A percentile compares a stretch with the other conserved stretches of the same genome.
phyloP scores from a whole-genome alignment of 2,113 vertebrate genomes.

The Eretmochelys imbricata region DNA sequence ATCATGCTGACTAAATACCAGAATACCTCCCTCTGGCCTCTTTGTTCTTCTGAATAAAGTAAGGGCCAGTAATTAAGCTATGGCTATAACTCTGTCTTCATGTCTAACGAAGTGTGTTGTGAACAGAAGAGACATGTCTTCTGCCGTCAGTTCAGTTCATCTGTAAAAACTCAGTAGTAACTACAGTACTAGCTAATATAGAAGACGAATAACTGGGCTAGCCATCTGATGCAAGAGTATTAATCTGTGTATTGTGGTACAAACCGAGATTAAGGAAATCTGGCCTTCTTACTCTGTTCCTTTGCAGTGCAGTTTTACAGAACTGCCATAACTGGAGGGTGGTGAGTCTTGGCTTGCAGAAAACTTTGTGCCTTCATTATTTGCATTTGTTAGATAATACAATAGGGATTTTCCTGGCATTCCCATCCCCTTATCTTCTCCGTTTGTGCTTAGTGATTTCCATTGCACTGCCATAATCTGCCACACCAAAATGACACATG shows the following conservation, averaged over 20 bases:
- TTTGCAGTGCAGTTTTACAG: neutral
- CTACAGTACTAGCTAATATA: neutral
- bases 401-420: neutral
- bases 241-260: neutral
- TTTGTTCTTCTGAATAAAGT: neutral
- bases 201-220: neutral
- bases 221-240: neutral
- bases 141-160: neutral
- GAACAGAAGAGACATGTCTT: neutral
- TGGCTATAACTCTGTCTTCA: neutral
- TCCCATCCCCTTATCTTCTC: neutral
- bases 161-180: neutral
- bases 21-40: neutral
- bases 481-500: neutral
- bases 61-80: neutral
- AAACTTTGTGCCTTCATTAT: neutral
- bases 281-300: neutral
- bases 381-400: neutral
- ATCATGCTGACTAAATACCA: neutral
- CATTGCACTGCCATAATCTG: neutral
- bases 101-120: neutral
- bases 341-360: neutral
- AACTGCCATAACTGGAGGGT: neutral
- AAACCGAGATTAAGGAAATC: neutral
- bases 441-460: neutral